Conservation (phyloP, 2,888 invertebrate genomes). For the Caenorhabditis japonica region DNA sequence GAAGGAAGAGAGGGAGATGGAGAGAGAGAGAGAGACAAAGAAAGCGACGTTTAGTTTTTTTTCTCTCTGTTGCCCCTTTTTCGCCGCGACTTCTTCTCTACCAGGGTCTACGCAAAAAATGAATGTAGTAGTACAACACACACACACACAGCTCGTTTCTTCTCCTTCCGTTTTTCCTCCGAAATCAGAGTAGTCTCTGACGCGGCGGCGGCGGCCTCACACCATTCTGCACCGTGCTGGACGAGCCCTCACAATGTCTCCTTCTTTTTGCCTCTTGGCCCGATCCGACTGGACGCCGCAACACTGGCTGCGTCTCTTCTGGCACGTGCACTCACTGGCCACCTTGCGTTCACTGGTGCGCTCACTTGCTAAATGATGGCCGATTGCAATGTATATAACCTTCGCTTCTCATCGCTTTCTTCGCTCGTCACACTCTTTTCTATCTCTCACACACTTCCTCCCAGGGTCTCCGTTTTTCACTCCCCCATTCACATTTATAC, state of each 20-base stretch:
- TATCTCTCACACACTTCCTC: slow-evolving; percentile 16
- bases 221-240: slow-evolving; percentile 29
- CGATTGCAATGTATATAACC: slow-evolving; percentile 59
- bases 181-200: slow-evolving; percentile 50
- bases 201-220: slow-evolving; percentile 29
- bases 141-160: too few relatives aligned
- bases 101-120: too few relatives aligned
- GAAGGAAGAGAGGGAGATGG: too few relatives aligned
- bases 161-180: too few relatives aligned
- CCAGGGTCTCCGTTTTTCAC: slow-evolving; percentile 19
- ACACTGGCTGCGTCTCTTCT: slow-evolving; percentile 24
- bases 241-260: slow-evolving; percentile 12
- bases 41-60: slow-evolving; percentile 8
- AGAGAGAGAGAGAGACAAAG: too few relatives aligned
- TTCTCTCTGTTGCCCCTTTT: not conserved
- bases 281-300: slow-evolving; percentile 34
- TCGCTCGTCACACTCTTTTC: slow-evolving; percentile 5
- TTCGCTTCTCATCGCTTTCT: slow-evolving; percentile 36
- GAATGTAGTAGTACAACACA: slow-evolving; percentile 27
- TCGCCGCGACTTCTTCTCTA: too few relatives aligned
- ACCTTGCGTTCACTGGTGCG: slow-evolving; percentile 37
- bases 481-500: slow-evolving; percentile 38
- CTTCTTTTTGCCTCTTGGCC: slow-evolving; percentile 16
- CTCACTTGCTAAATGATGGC: slow-evolving; percentile 54
- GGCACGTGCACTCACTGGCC: slow-evolving; percentile 1